phyloP scores from a whole-genome alignment of 1,140 invertebrate species.

The Ostrea edulis region DNA sequence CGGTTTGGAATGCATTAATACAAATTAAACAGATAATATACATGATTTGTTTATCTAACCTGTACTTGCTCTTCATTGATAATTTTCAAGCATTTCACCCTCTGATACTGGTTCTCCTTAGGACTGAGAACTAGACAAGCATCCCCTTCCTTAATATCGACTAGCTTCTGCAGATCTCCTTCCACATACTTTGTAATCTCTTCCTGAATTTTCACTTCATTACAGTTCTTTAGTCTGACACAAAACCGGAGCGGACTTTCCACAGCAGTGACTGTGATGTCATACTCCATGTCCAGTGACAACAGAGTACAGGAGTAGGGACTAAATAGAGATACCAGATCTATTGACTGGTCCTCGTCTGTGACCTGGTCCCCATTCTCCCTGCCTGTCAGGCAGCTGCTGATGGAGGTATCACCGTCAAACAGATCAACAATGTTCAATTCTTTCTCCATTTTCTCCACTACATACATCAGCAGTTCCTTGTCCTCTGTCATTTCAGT shows the following conservation, averaged over 20 bases:
- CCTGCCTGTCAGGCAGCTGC: constrained; percentile 8
- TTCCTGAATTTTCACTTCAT: constrained; percentile 30
- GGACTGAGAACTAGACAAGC: constrained; percentile 39
- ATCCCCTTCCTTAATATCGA: neutral
- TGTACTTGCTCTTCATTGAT: neutral
- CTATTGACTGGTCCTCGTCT: neutral
- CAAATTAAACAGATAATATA: no score
- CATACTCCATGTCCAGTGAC: constrained; percentile 40
- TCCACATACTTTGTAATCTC: constrained; percentile 2
- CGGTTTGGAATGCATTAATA: no score
- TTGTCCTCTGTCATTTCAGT: constrained; percentile 46
- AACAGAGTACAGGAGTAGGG: neutral
- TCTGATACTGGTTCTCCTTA: neutral
- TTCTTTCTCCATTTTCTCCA: neutral
- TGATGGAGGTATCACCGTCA: constrained; percentile 42
- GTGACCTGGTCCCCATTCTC: neutral
- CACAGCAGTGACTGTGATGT: constrained; percentile 15
- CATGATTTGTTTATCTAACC: neutral
- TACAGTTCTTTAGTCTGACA: neutral
- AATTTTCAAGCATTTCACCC: constrained; percentile 3
- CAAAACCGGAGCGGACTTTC: constrained; percentile 38
- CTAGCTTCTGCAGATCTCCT: neutral
- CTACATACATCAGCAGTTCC: constrained; percentile 37
- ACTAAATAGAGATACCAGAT: neutral
- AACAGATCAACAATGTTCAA: constrained; percentile 26